These are phyloP conservation scores for Kuschelorhynchus macadamiae DNA, from an alignment of 2,888 invertebrate genomes.

Conservation along the genomic window DNA sequence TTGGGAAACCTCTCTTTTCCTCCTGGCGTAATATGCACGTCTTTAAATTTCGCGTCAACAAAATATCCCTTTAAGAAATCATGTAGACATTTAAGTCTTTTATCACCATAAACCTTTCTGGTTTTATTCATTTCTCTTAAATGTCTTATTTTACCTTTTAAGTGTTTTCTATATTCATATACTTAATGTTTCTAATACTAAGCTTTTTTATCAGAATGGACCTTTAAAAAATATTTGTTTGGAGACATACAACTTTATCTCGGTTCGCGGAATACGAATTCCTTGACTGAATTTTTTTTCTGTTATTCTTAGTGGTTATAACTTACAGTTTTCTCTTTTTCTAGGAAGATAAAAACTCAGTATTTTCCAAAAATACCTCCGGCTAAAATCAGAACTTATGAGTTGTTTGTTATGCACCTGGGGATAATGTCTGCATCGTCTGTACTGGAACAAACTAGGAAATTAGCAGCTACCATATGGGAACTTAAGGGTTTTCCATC, in stretches of 20 bases:
- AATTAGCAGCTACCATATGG: slow-evolving; percentile 85
- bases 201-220: background rate
- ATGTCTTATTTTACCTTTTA: background rate
- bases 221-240: no score
- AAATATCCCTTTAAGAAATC: no score
- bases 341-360: slow-evolving; percentile 74
- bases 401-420: slow-evolving; percentile 87
- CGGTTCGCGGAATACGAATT: no score
- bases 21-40: no score
- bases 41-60: no score
- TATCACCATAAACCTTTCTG: no score
- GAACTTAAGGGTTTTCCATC: slow-evolving; percentile 79
- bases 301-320: no score
- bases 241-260: no score
- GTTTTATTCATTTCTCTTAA: no score
- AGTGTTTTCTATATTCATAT: background rate
- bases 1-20: no score
- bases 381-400: slow-evolving; percentile 79
- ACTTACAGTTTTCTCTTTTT: slow-evolving; percentile 48
- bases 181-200: background rate
- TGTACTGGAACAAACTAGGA: slow-evolving; percentile 86
- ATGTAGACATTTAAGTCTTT: no score
- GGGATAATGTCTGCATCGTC: slow-evolving; percentile 86
- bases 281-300: no score
- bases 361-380: slow-evolving; percentile 78